Percentiles rank a stretch among this genome's conserved stretches.
These are phyloP conservation scores for Armadillidium nasatum DNA, from an alignment of 1,140 invertebrate genomes.

Conservation along the genomic window DNA sequence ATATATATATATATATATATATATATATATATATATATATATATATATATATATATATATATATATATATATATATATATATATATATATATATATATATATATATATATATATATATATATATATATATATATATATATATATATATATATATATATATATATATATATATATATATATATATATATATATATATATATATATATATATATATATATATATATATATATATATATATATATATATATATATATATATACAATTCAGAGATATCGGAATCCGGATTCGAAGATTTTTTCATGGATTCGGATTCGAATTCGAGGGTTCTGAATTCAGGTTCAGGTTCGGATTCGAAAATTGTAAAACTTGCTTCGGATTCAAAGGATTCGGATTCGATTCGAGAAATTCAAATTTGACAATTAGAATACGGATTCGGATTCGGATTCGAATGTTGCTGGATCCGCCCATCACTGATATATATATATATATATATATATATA, in stretches of 20 bases:
- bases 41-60: no score
- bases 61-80: background rate
- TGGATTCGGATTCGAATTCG: no score
- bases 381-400: background rate
- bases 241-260: background rate
- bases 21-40: no score
- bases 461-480: no score
- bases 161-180: constrained; percentile 13
- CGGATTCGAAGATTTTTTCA: no score
- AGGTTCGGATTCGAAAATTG: no score
- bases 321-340: background rate
- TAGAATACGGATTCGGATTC: background rate
- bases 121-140: background rate
- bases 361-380: no score
- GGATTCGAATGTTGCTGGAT: no score
- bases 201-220: constrained; percentile 15
- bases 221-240: constrained; percentile 15
- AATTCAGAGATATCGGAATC: no score
- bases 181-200: background rate
- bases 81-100: constrained; percentile 7
- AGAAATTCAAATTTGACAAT: background rate
- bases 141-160: background rate
- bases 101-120: constrained; percentile 3
- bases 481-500: background rate
- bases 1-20: no score